Evolutionary conservation across 2,888 invertebrate species (phyloP), one percentile per base, ranked within the genome.

Genomic region (Elegia similella): DNA sequence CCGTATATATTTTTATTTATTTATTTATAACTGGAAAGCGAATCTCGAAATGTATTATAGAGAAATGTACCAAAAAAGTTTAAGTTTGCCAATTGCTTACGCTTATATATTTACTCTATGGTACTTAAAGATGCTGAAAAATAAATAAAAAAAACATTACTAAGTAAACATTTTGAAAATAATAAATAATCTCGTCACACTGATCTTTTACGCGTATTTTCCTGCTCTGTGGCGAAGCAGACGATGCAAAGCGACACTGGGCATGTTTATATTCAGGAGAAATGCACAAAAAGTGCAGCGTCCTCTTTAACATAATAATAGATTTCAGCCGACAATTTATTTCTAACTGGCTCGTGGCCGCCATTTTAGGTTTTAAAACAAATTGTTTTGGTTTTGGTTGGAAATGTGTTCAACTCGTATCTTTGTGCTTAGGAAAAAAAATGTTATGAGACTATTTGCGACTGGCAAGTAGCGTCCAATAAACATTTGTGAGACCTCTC

Each of bases 61-160:
- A n/a, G n/a, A n/a, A n/a, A n/a, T n/a, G n/a, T n/a, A n/a, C n/a
- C n/a, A n/a, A n/a, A n/a, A n/a, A n/a, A n/a, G n/a, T n/a, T n/a
- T n/a, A n/a, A n/a, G n/a, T n/a, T n/a, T n/a, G n/a, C n/a, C n/a
- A n/a, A n/a, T n/a, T n/a, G n/a, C n/a, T n/a, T n/a, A n/a, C n/a
- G n/a, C n/a, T n/a, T n/a, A n/a, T n/a, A n/a, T n/a, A n/a, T n/a
- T n/a, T n/a, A n/a, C n/a, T n/a, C n/a, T n/a, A n/a, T n/a, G n/a
- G n/a, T n/a, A n/a, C n/a, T n/a, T n/a, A n/a, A n/a, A n/a, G n/a
- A n/a, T n/a, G n/a, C n/a, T n/a, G n/a, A n/a, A n/a, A n/a, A n/a
- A n/a, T 75, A 84, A 86, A 86, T 87, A 88, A 83, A 84, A 86
- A 86, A 88, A 87, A 86, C 88, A 88, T 86, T 86, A 89, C 87